phyloP scores from a whole-genome alignment of 2,888 invertebrate species.

The Apoda limacodes region DNA sequence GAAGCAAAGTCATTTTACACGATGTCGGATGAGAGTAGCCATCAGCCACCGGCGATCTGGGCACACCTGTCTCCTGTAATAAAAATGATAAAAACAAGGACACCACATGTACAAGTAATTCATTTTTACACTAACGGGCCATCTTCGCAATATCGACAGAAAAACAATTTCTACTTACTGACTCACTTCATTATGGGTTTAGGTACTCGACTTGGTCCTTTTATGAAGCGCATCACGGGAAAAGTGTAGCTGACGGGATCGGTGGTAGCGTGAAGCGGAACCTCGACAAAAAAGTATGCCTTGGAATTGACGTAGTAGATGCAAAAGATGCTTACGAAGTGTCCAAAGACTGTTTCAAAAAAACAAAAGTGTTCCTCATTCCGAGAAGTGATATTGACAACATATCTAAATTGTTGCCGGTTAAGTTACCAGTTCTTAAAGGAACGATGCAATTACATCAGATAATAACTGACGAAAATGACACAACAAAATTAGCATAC shows the following conservation, averaged over 20 bases:
- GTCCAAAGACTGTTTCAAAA: constrained; percentile 6
- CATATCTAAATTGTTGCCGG: constrained; percentile 8
- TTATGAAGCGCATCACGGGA: constrained; percentile 22
- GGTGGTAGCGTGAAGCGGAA: constrained; percentile 21
- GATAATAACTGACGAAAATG: neutral
- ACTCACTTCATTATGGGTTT: too few species aligned
- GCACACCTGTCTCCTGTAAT: constrained; percentile 19
- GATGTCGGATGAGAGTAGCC: constrained; percentile 15
- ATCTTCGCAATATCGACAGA: constrained; percentile 21
- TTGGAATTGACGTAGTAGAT: constrained; percentile 19
- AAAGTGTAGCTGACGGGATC: constrained; percentile 22
- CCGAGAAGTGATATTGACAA: constrained; percentile 5
- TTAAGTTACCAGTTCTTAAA: constrained; percentile 3
- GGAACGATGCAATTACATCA: constrained; percentile 1
- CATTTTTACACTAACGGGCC: constrained; percentile 25
- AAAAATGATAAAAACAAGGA: constrained; percentile 11
- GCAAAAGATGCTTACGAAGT: constrained; percentile 13
- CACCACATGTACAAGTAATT: constrained; percentile 14
- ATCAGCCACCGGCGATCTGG: constrained; percentile 19
- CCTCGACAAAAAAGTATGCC: constrained; percentile 19
- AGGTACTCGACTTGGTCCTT: constrained; percentile 23
- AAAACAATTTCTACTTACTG: constrained; percentile 21
- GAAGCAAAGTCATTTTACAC: constrained; percentile 18
- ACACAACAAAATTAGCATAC: constrained; percentile 4
- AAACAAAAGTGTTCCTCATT: constrained; percentile 6